A percentile compares a stretch with the other conserved stretches of the same genome.
Conservation (phyloP, 2,888 invertebrate genomes). For the Melanchra persicariae region DNA sequence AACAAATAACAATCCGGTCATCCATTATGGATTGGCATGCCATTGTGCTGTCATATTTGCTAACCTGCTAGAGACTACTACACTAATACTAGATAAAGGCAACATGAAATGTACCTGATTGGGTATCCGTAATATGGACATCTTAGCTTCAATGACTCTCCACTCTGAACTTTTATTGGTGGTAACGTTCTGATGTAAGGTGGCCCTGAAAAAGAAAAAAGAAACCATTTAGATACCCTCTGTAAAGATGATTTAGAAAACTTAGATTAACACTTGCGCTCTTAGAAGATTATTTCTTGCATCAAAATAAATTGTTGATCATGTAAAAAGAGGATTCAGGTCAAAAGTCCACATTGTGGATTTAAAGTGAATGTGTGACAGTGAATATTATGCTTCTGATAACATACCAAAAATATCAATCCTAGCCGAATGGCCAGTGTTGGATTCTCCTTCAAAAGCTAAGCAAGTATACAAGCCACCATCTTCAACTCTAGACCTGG, state of each 20-base stretch:
- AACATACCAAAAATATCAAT: constrained; percentile 89
- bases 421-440: constrained; percentile 78
- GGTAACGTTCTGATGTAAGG: constrained; percentile 94
- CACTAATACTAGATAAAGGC: no score
- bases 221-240: neutral
- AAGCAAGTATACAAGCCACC: constrained; percentile 92
- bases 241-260: neutral
- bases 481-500: constrained; percentile 90
- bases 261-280: no score
- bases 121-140: constrained; percentile 97
- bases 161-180: constrained; percentile 95
- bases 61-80: neutral
- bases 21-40: constrained; percentile 6
- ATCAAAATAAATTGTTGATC: no score
- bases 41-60: neutral
- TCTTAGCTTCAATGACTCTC: constrained; percentile 93
- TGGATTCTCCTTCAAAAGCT: constrained; percentile 85
- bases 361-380: no score
- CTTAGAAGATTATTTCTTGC: no score
- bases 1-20: constrained; percentile 3
- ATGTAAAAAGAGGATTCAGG: no score
- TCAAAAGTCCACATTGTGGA: no score
- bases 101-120: constrained; percentile 87
- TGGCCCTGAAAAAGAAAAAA: constrained; percentile 89
- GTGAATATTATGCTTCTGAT: neutral